These are phyloP conservation scores for Hydroisotoma schaefferi DNA, from an alignment of 2,888 invertebrate genomes.

Conservation along the genomic window DNA sequence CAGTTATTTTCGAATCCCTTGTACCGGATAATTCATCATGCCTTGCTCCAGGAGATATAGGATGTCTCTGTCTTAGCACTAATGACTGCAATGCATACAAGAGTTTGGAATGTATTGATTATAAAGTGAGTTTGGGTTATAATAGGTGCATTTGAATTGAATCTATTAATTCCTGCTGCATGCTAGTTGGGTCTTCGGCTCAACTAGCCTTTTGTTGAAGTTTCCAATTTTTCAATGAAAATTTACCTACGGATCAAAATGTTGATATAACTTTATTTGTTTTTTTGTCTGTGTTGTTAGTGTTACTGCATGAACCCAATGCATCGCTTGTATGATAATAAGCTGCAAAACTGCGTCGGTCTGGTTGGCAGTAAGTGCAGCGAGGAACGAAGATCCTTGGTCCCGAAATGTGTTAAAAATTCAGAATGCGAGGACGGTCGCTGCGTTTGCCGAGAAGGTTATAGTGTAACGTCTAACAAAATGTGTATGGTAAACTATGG, in stretches of 20 bases:
- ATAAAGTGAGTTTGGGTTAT: slow-evolving; percentile 26
- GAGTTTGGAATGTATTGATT: slow-evolving; percentile 32
- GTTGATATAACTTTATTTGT: not conserved
- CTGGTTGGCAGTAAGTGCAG: slow-evolving; percentile 21
- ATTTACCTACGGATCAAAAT: too few relatives aligned
- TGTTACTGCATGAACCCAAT: slow-evolving; percentile 27
- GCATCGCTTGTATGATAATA: slow-evolving; percentile 25
- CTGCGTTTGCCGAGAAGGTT: slow-evolving; percentile 26
- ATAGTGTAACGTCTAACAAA: slow-evolving; percentile 13
- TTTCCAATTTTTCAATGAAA: not conserved
- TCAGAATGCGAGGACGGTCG: slow-evolving; percentile 20
- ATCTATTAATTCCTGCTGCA: not conserved
- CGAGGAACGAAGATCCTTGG: not conserved
- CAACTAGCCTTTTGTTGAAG: not conserved
- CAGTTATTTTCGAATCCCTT: slow-evolving; percentile 21
- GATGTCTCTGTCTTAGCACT: slow-evolving; percentile 21
- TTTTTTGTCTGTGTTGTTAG: slow-evolving; percentile 9
- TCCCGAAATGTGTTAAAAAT: slow-evolving; percentile 25
- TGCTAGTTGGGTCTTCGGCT: too few relatives aligned
- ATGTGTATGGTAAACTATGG: slow-evolving; percentile 18
- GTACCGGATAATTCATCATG: slow-evolving; percentile 21
- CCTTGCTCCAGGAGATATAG: slow-evolving; percentile 16
- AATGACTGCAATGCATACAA: slow-evolving; percentile 19
- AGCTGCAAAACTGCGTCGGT: slow-evolving; percentile 22
- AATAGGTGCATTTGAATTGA: not conserved